Conservation (phyloP, 2,888 invertebrate species). For the Salpingus planirostris region DNA sequence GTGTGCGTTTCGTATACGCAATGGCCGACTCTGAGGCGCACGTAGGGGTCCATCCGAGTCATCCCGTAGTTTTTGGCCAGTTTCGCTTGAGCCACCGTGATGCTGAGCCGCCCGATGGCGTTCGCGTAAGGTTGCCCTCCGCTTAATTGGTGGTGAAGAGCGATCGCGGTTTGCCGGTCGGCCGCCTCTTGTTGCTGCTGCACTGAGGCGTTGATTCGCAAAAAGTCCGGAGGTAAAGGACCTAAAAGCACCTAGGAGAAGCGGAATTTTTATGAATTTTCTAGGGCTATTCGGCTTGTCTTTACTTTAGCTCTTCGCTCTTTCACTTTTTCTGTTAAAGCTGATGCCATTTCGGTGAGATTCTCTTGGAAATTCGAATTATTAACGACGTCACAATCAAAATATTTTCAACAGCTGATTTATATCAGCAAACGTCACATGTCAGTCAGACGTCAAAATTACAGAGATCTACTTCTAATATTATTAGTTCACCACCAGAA, state of each 20-base stretch:
- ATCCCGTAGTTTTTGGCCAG: slow-evolving; percentile 91
- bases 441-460: no score
- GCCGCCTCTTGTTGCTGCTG: slow-evolving; percentile 63
- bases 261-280: slow-evolving; percentile 2
- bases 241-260: slow-evolving; percentile 68
- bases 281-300: no score
- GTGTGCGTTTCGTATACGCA: slow-evolving; percentile 94
- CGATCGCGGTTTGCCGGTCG: slow-evolving; percentile 70
- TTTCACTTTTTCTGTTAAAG: slow-evolving; percentile 37
- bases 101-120: slow-evolving; percentile 63
- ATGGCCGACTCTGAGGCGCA: slow-evolving; percentile 84
- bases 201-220: slow-evolving; percentile 49
- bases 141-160: slow-evolving; percentile 58
- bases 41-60: slow-evolving; percentile 94
- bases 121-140: slow-evolving; percentile 42
- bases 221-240: slow-evolving; percentile 69
- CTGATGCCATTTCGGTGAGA: slow-evolving; percentile 39
- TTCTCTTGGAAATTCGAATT: slow-evolving; percentile 12
- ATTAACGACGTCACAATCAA: slow-evolving; percentile 4
- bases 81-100: slow-evolving; percentile 85
- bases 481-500: no score
- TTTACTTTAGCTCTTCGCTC: slow-evolving; percentile 36
- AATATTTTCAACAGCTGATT: slow-evolving; percentile 14
- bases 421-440: no score
- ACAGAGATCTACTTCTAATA: no score